Evolutionary conservation across 1,140 invertebrate species (phyloP).

Genomic region (Drosophila sechellia): DNA sequence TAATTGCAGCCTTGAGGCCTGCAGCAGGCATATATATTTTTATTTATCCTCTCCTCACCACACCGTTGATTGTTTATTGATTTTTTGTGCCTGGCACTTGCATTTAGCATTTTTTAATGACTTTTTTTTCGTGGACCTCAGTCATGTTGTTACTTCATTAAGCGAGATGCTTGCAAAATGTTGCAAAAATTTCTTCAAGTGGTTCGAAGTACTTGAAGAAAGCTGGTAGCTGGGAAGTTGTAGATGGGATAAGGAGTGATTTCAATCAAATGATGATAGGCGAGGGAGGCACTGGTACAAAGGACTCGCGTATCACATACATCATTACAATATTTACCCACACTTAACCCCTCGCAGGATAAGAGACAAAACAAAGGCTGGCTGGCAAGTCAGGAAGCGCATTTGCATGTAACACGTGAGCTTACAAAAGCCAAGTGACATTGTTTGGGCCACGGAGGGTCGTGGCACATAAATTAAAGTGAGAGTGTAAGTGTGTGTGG

Average conservation of each 20-base stretch:
- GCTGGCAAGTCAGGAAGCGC: slow-evolving; percentile 60
- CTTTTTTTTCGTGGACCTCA: slow-evolving; percentile 38
- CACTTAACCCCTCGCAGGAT: slow-evolving; percentile 51
- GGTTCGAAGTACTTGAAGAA: slow-evolving; percentile 41
- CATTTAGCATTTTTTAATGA: slow-evolving; percentile 77
- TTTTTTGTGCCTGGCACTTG: slow-evolving; percentile 64
- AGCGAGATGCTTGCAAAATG: slow-evolving; percentile 25
- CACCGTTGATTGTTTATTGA: slow-evolving; percentile 64
- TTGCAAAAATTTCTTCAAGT: slow-evolving; percentile 54
- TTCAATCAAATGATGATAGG: slow-evolving; percentile 74
- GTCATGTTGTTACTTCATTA: slow-evolving; percentile 78
- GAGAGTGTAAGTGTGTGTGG: slow-evolving; percentile 75
- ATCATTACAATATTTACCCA: slow-evolving; percentile 81
- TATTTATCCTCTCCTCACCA: slow-evolving; percentile 4
- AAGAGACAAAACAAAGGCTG: slow-evolving; percentile 42
- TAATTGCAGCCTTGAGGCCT: slow-evolving; percentile 75
- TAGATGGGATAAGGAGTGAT: slow-evolving; percentile 51
- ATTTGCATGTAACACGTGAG: slow-evolving; percentile 82
- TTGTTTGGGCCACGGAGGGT: slow-evolving; percentile 65
- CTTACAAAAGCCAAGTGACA: slow-evolving; percentile 78
- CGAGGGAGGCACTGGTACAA: slow-evolving; percentile 42
- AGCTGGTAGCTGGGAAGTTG: neutral
- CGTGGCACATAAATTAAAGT: slow-evolving; percentile 80
- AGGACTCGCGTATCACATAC: slow-evolving; percentile 66
- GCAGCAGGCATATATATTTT: slow-evolving; percentile 33